Evolutionary conservation across 2,888 invertebrate species (phyloP), one percentile per base, ranked within the genome.

Genomic region (Euzetes globulus): DNA sequence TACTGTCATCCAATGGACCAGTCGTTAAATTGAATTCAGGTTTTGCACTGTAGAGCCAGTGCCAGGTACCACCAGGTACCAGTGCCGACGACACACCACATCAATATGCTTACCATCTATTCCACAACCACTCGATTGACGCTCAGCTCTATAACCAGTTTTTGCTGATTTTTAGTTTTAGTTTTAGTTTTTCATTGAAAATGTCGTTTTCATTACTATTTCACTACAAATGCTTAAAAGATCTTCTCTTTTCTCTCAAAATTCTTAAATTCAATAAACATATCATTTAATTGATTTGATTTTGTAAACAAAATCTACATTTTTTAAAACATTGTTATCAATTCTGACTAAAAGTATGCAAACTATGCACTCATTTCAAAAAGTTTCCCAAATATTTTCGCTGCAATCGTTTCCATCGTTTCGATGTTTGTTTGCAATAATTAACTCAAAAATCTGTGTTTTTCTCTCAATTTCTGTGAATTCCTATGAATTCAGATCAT

Each of bases 101-200:
- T 27, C 27, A 58, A 58, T 27, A 58, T 58, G 29, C 27, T 27
- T 58, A 17, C 58, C n/a, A 55, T 17, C 58, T 50, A 58, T 58
- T 58, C 29, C 27, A 58, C 50, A 27, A 27, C 29, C 11, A 27
- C 27, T 58, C 58, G 25, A 27, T 58, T 15, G 11, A 58, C 50
- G 19, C n/a, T 41, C 50, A 50, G 50, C 58, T 58, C 29, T 58
- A 58, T 58, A 58, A 58, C 58, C 58, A 58, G 58, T 58, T 58
- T 58, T 27, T 58, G 1, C 25, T 58, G 15, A 58, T 29, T 55
- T 25, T 55, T 55, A 52, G 6, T 47, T 52, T 58, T 4, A 17
- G 27, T 58, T 58, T 58, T 55, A 55, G 4, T 55, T 58, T 58
- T 58, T 29, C 27, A 9, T 29, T 27, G 9, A 27, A 52, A 58